Evolutionary conservation across 2,113 vertebrate species (phyloP).

Genomic region (Pterocles orientalis): DNA sequence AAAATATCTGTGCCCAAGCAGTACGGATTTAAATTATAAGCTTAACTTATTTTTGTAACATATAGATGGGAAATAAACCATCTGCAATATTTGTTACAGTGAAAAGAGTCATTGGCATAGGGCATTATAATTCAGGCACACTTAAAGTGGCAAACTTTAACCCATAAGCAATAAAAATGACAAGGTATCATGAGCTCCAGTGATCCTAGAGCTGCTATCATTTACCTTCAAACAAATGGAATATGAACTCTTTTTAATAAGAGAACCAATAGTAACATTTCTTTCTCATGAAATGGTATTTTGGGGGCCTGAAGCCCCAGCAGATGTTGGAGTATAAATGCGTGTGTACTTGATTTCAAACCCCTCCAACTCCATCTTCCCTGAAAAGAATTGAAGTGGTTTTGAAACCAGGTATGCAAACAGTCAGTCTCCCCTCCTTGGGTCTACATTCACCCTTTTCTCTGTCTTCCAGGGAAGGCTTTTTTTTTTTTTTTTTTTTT

Average conservation of each 20-base stretch:
- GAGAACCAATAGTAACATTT: background rate
- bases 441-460: background rate
- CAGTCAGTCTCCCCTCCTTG: background rate
- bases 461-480: background rate
- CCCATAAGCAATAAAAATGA: background rate
- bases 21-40: background rate
- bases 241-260: background rate
- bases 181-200: background rate
- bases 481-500: background rate
- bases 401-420: background rate
- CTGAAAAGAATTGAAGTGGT: background rate
- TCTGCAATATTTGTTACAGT: background rate
- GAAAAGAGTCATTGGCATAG: background rate
- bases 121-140: background rate
- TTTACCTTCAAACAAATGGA: background rate
- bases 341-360: background rate
- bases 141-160: background rate
- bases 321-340: background rate
- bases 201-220: background rate
- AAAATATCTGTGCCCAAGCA: background rate
- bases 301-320: background rate
- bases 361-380: background rate
- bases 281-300: background rate
- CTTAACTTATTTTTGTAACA: background rate
- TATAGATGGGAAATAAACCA: background rate